Evolutionary conservation across 2,797 vertebrate genomes (phyloP).

Genomic region (Sciurus vulgaris): DNA sequence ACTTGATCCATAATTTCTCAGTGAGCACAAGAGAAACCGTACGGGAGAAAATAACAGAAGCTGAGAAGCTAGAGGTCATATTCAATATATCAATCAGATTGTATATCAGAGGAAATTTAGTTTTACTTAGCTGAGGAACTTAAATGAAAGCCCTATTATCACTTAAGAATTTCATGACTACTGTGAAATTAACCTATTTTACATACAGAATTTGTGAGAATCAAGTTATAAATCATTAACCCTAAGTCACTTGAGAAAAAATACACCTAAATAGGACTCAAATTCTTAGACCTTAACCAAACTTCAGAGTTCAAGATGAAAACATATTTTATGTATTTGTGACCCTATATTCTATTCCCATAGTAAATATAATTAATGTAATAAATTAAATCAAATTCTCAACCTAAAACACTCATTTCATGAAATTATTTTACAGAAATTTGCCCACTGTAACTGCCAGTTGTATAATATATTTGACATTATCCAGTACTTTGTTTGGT

Average conservation of each 20-base stretch:
- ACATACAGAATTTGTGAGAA: conserved; percentile 14
- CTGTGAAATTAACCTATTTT: background rate
- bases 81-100: background rate
- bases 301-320: background rate
- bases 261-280: background rate
- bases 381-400: conserved; percentile 12
- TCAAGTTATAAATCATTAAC: conserved; percentile 1
- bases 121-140: background rate
- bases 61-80: background rate
- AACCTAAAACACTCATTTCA: background rate
- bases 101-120: conserved; percentile 33
- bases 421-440: conserved; percentile 13
- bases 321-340: background rate
- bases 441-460: background rate
- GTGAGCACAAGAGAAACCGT: background rate
- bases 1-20: background rate
- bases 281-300: background rate
- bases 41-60: background rate
- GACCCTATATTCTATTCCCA: background rate
- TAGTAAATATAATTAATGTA: conserved; percentile 10
- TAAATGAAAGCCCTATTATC: background rate
- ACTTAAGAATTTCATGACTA: background rate
- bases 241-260: background rate
- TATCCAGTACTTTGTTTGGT: background rate
- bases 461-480: background rate